Base-by-base conservation (phyloP, 2,888 invertebrate genomes). In the Trachelus iudaicus region DNA sequence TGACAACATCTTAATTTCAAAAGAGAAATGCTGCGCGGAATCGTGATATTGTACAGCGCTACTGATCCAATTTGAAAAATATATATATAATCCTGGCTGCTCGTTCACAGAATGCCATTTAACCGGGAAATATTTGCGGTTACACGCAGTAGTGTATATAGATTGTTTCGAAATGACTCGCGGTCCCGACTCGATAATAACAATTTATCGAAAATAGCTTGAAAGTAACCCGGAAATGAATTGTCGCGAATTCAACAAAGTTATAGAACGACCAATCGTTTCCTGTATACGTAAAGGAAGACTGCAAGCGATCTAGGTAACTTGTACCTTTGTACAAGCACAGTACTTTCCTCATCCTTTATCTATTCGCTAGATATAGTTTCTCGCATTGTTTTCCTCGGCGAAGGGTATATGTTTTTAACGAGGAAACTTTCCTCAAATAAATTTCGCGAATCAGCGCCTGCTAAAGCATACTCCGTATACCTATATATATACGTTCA, bases 401-500 rank as follows among this genome's bases (percentile, higher is more conserved):
- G 56, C 75, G 33, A 71, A 78, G 78, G 31, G 76, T 79, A 76
- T 74, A 81, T 75, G 82, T 81, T 83, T 86, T 86, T 86, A 86
- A 86, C 86, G 86, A 86, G 86, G 79, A 84, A 86, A 86, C 86
- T 86, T 86, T 84, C 78, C 77, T 77, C 85, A 82, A 86, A 86
- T 86, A 86, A 86, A 86, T 86, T 86, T 83, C 79, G 79, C 81
- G 79, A 83, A 86, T 86, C 85, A 84, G 79, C 84, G 71, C 71
- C 33, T 34, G 31, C 15, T 71, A 34, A 30, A 15, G 13, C 31
- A 9, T 71, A 69, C n/a, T 4, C 35, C 35, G 35, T 34, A 71
- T 71, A 31, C 11, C 11, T 71, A 71, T 71, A 71, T 31, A 12
- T 71, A 11, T 71, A 12, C 0, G 33, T 71, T 12, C 31, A 31